Conservation (phyloP, 2,888 invertebrate species). For the Galeruca laticollis region DNA sequence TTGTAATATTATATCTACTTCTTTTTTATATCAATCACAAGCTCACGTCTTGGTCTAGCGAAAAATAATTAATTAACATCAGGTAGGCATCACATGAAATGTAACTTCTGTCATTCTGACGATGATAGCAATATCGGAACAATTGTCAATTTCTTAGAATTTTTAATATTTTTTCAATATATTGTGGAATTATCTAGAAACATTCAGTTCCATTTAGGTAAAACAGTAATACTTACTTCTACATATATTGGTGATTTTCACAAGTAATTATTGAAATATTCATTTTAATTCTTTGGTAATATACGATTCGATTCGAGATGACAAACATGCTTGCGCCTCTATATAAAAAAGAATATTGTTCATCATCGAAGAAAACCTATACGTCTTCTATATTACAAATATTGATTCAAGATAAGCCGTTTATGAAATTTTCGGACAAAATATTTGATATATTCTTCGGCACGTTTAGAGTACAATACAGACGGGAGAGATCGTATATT, state of each 20-base stretch:
- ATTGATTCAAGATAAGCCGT: constrained; percentile 68
- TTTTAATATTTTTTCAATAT: too few species aligned
- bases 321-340: constrained; percentile 24
- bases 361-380: constrained; percentile 56
- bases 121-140: too few species aligned
- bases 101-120: too few species aligned
- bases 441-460: constrained; percentile 56
- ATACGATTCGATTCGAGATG: constrained; percentile 10
- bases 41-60: too few species aligned
- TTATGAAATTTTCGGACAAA: constrained; percentile 67
- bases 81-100: too few species aligned
- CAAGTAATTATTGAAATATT: constrained; percentile 26
- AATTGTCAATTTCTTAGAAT: too few species aligned
- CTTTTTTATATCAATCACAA: too few species aligned
- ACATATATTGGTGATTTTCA: constrained; percentile 15
- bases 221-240: too few species aligned
- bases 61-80: too few species aligned
- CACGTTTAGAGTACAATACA: constrained; percentile 63
- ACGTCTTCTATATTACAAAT: constrained; percentile 66
- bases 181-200: too few species aligned
- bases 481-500: constrained; percentile 31
- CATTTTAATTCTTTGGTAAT: constrained; percentile 19
- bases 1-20: too few species aligned
- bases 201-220: too few species aligned
- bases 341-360: constrained; percentile 38